Evolutionary conservation across 2,113 vertebrate genomes (phyloP).

Genomic region (Heteronetta atricapilla): DNA sequence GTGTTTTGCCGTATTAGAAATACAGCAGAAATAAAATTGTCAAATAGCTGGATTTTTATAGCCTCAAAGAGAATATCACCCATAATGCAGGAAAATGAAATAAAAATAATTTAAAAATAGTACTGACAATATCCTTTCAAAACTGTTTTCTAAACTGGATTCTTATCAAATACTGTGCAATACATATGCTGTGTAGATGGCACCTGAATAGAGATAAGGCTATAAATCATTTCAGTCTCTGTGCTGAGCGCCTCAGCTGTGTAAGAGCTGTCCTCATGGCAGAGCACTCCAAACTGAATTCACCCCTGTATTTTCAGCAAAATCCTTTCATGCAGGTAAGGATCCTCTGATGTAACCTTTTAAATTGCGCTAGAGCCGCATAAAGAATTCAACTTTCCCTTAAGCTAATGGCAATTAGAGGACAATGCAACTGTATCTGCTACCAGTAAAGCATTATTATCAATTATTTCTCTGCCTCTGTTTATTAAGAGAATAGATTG

Average conservation of each 20-base stretch:
- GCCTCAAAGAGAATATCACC: slow-evolving; percentile 41
- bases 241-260: slow-evolving; percentile 24
- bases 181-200: slow-evolving; percentile 32
- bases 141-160: slow-evolving; percentile 55
- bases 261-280: slow-evolving; percentile 23
- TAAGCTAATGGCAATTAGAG: slow-evolving; percentile 47
- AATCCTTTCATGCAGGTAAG: slow-evolving; percentile 27
- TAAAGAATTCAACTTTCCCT: slow-evolving; percentile 47
- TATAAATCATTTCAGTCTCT: slow-evolving; percentile 34
- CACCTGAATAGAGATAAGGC: slow-evolving; percentile 55
- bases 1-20: slow-evolving; percentile 15
- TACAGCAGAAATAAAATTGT: slow-evolving; percentile 59
- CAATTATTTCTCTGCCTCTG: slow-evolving; percentile 62
- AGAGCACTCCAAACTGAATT: slow-evolving; percentile 29
- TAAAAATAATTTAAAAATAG: slow-evolving; percentile 62
- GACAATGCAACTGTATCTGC: slow-evolving; percentile 21
- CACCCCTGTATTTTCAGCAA: slow-evolving; percentile 18
- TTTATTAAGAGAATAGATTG: slow-evolving; percentile 60
- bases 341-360: slow-evolving; percentile 49
- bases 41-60: slow-evolving; percentile 41
- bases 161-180: slow-evolving; percentile 7
- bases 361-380: slow-evolving; percentile 37
- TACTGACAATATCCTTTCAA: slow-evolving; percentile 45
- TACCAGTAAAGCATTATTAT: slow-evolving; percentile 50
- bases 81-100: slow-evolving; percentile 47